Evolutionary conservation across 64 coral and sea anemone species (phyloP), one percentile per base, ranked within the genome.

Genomic region (Orbicella faveolata): DNA sequence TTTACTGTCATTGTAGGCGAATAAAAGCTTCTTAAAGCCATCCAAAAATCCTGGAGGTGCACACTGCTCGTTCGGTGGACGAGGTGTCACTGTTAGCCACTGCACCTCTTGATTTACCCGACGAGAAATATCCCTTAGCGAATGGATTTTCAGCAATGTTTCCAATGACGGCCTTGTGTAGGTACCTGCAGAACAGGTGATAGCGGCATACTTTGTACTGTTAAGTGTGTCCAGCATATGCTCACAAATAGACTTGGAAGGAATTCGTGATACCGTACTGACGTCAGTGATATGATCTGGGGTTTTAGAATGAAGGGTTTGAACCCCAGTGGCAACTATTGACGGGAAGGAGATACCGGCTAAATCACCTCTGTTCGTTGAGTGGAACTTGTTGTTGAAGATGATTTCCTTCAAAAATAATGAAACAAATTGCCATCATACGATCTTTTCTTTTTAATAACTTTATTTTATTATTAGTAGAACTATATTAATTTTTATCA

Each of bases 151-250:
- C 26, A 81, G 36, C 77, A 93, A 80, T 53, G 35, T 81, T 26
- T 93, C 59, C 9, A 88, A 21, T 75, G 78, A 88, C 36, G 78
- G 63, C 36, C 70, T 82, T 4, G 87, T 66, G 61, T 88, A 93
- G 61, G 76, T 80, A 73, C 91, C 91, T 10, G 83, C 34, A 61
- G 44, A 57, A 30, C 91, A 93, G 57, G 86, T 80, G 65, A 93
- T 65, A 39, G 84, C 91, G 19, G 77, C 41, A 63, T 72, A 83
- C 53, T 20, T 88, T 21, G 76, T 86, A 81, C 35, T 18, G 9
- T 17, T 72, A 36, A 88, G 51, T 7, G 53, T 70, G 11, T 82
- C 57, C 65, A 82, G 69, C 86, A 87, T 88, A 36, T n/a, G 36
- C 75, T 79, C 52, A 78, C 91, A 92, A 69, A 26, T 41, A 33